Evolutionary conservation across 2,113 vertebrate genomes (phyloP), one percentile per base, ranked within the genome.

Genomic region (Gasterosteus aculeatus): DNA sequence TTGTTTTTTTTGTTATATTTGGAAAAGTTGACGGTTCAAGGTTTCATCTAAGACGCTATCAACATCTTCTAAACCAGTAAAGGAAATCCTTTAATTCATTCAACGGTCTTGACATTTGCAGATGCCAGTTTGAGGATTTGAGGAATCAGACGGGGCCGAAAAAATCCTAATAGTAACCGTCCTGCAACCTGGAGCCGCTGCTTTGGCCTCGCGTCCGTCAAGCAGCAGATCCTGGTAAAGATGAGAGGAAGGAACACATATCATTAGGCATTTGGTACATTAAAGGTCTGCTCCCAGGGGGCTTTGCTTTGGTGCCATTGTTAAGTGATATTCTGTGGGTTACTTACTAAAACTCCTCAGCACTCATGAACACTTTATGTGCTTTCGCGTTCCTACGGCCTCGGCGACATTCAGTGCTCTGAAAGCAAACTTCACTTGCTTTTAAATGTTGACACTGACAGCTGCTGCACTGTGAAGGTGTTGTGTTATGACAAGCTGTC

Each of bases 251-350:
- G 6, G 73, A 39, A 54, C 8, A 31, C 3, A 31, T 3, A 54
- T 22, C 5, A 53, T 22, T 0, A 41, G 0, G 2, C 18, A 59
- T 42, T 44, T 41, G 3, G 14, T 66, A 71, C 72, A 49, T 44
- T 0, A n/a, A 53, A 66, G 7, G 10, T 1, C 0, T 60, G 9
- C 8, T 16, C 9, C 31, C 22, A 26, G 14, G 51, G 8, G n/a
- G 10, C 47, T 12, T 49, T 22, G 9, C 26, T 64, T 3, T 19
- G 31, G 10, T 14, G 7, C 33, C 22, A 8, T 15, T 61, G 53
- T 84, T 98, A 97, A 96, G 96, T 96, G 83, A 99, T 96, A 60
- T 99, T 98, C 49, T 95, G 95, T 1, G 99, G 86, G 57, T 92
- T 93, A 67, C 93, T 96, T 82, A 96, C 93, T 49, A 99, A 6